A percentile compares a stretch with the other conserved stretches of the same genome.
Evolutionary conservation across 2,113 vertebrate genomes (phyloP).

Genomic region (Hemiprocne comata): DNA sequence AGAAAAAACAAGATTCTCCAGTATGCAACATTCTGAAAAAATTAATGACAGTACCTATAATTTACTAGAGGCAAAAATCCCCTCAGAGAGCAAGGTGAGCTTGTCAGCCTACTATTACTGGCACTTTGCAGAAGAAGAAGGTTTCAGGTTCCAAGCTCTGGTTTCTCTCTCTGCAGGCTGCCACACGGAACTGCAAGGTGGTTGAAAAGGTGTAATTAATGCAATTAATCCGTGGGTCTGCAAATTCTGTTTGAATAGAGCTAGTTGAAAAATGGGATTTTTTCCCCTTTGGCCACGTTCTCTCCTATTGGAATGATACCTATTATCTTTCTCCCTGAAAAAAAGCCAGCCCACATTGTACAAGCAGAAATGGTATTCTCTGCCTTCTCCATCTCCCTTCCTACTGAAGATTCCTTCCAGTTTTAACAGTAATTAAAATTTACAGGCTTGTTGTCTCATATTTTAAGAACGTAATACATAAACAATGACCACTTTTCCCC

Average conservation of each 20-base stretch:
- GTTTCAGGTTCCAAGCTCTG: background rate
- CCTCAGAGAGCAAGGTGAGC: background rate
- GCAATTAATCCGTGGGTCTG: background rate
- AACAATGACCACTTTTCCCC: background rate
- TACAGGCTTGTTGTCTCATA: background rate
- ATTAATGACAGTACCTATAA: accelerated
- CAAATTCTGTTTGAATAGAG: background rate
- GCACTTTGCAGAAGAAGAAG: background rate
- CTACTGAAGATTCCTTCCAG: background rate
- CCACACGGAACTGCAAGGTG: background rate
- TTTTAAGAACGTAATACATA: background rate
- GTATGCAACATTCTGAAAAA: accelerated
- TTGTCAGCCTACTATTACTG: accelerated
- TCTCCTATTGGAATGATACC: background rate
- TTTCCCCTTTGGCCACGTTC: background rate
- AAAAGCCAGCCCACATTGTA: background rate
- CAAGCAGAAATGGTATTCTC: background rate
- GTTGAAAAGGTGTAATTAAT: background rate
- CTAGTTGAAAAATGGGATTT: background rate
- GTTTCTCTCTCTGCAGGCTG: background rate
- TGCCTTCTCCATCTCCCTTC: background rate
- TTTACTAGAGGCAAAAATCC: background rate
- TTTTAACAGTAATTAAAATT: background rate
- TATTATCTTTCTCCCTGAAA: background rate
- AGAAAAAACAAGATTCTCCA: background rate